phyloP scores from a whole-genome alignment of 2,113 vertebrate genomes.

The Xerus inauris region DNA sequence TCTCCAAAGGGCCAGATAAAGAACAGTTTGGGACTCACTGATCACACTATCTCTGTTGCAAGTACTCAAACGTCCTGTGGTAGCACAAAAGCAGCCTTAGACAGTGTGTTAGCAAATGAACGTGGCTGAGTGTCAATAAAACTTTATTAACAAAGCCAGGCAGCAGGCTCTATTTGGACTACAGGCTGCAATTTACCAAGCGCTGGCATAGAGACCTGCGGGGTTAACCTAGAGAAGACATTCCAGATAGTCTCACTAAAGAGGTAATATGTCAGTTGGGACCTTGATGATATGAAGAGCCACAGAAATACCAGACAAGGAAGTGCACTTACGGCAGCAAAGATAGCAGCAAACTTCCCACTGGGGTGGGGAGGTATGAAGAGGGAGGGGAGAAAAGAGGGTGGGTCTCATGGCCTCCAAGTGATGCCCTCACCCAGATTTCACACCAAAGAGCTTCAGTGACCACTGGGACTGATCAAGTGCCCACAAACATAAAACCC shows the following conservation, averaged over 20 bases:
- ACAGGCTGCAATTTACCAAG: accelerated
- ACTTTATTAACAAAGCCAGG: slow-evolving; percentile 60
- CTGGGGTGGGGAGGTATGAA: neutral
- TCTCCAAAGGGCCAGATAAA: neutral
- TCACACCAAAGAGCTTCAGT: neutral
- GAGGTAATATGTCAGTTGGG: neutral
- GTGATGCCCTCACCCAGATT: neutral
- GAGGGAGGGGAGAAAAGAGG: neutral
- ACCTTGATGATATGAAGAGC: neutral
- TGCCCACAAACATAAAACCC: neutral
- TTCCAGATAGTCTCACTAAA: neutral
- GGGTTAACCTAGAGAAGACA: neutral
- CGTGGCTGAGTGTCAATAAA: neutral
- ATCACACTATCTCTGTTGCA: neutral
- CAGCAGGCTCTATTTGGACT: neutral
- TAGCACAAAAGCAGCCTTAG: neutral
- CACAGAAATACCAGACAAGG: neutral
- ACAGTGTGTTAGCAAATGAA: neutral
- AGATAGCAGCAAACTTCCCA: neutral
- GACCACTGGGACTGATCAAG: neutral
- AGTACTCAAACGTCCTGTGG: neutral
- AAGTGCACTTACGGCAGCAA: neutral
- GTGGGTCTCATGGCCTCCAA: neutral
- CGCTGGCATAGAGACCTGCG: neutral
- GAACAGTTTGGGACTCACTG: neutral